Evolutionary conservation across 2,113 vertebrate species (phyloP).

Genomic region (Oncorhynchus masou): DNA sequence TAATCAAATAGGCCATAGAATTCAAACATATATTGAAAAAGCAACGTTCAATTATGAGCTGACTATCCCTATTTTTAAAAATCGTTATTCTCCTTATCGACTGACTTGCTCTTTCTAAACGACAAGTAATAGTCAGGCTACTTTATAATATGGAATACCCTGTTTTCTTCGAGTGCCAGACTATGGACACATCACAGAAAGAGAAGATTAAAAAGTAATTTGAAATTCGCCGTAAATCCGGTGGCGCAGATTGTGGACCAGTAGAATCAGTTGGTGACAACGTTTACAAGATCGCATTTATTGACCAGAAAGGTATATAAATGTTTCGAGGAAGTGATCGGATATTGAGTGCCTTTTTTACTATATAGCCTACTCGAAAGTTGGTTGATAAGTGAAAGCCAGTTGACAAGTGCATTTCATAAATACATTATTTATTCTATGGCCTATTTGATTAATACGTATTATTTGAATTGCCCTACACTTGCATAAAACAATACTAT

Average conservation of each 20-base stretch:
- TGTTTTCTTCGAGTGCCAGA: constrained; percentile 26
- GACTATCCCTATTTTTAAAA: no score
- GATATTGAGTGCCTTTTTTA: no score
- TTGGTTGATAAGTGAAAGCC: background rate
- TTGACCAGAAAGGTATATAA: constrained; percentile 18
- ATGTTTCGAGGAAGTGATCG: no score
- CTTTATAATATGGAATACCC: constrained; percentile 25
- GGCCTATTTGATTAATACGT: background rate
- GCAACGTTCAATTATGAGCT: no score
- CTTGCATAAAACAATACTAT: no score
- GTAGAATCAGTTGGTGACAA: background rate
- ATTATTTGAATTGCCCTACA: background rate
- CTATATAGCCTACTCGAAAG: no score
- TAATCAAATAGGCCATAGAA: no score
- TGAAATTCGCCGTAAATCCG: constrained; percentile 20
- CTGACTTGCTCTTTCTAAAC: no score
- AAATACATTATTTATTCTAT: background rate
- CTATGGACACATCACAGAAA: background rate
- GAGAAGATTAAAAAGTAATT: constrained; percentile 25
- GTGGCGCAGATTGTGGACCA: constrained; percentile 39
- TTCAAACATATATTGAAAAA: no score
- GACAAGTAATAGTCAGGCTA: no score
- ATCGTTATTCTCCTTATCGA: no score
- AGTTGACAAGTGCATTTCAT: background rate
- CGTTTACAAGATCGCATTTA: constrained; percentile 26